Evolutionary conservation across 2,888 invertebrate species (phyloP).

Genomic region (Phortica magna): DNA sequence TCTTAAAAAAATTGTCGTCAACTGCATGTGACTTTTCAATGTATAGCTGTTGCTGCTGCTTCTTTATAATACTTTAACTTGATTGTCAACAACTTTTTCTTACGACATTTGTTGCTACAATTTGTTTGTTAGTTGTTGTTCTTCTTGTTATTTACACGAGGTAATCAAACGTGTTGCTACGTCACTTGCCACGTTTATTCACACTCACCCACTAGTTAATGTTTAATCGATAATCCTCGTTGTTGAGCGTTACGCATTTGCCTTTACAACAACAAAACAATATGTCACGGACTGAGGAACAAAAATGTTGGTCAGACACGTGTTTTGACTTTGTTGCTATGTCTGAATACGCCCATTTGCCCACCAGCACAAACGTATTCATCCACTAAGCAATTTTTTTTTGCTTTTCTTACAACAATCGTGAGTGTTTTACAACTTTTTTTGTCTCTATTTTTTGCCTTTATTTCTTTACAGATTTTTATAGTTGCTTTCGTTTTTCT

Average conservation of each 20-base stretch:
- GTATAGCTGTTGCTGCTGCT: not conserved
- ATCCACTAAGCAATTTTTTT: no score
- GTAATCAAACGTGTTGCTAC: conserved; percentile 74
- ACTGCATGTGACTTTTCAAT: conserved; percentile 12
- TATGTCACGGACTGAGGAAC: no score
- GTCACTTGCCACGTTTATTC: not conserved
- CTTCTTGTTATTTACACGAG: conserved; percentile 70
- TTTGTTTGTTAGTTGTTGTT: conserved; percentile 33
- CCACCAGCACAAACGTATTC: not conserved
- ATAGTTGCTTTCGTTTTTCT: not conserved
- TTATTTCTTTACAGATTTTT: not conserved
- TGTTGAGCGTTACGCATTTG: not conserved
- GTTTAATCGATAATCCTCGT: conserved; percentile 67
- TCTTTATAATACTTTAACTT: not conserved
- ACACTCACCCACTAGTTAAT: conserved; percentile 27
- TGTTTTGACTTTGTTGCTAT: no score
- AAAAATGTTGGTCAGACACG: no score
- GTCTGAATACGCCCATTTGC: no score
- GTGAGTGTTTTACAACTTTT: not conserved
- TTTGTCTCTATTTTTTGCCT: not conserved
- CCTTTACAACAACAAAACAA: no score
- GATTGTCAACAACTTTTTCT: not conserved
- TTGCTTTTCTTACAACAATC: not conserved
- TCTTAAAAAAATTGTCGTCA: conserved; percentile 9
- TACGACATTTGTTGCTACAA: not conserved